Base-by-base conservation (phyloP, 2,797 vertebrate genomes). In the Channallabes apus region DNA sequence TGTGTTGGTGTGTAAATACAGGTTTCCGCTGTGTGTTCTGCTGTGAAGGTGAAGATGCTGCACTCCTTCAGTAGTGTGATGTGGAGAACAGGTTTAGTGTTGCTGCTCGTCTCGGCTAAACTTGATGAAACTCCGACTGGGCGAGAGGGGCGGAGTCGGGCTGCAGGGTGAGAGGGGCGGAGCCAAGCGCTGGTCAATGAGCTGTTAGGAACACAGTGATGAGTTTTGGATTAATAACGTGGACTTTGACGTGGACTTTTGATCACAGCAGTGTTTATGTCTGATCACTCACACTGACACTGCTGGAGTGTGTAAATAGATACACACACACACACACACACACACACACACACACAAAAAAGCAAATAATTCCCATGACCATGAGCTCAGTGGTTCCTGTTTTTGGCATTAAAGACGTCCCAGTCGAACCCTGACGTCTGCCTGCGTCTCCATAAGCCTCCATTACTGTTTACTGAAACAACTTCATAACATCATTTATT, bases 51-150 rank as follows among this genome's bases (percentile, higher is more conserved):
- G 0, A 0, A 0, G 0, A 93, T 90, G 46, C 85, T 0, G 0
- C 0, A 35, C 0, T 91, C 92, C 88, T 98, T 89, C 84, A 96
- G 91, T 80, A 98, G 87, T 0, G 94, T 96, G 83, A 99, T 93
- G 0, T 92, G 15, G 85, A 98, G 97, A 17, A n/a, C 86, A 14
- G 97, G 96, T 91, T 97, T 98, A 95, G 98, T 95, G 32, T 95
- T 98, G 95, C 97, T 95, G 32, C 95, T 95, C 0, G 96, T 97
- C 90, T 99, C 97, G 0, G 98, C 96, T 0, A 98, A 98, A 93
- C 97, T 98, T 0, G 97, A 97, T 89, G 98, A 98, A 5, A 97
- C 95, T 86, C 97, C 97, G 80, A 97, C 95, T 6, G 97, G 96
- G 0, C 98, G 94, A 0, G 97, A 86, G 0, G 96, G 94, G 89